Conservation (phyloP, 2,888 invertebrate species). For the Nephrotoma flavescens region DNA sequence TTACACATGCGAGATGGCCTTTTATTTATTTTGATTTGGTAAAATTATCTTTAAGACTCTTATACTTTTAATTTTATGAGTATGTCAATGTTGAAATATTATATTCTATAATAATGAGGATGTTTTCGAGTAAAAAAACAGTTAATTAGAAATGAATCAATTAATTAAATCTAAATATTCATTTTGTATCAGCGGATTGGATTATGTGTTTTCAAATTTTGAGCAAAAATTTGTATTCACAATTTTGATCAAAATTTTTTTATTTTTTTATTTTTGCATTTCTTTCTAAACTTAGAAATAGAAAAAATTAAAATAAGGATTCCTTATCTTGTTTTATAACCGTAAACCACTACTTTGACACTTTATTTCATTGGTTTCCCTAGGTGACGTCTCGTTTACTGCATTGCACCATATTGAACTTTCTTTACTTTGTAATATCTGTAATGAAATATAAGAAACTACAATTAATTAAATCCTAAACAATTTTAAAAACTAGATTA, state of each 20-base stretch:
- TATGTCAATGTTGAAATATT: background rate
- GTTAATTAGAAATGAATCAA: background rate
- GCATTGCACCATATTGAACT: slow-evolving; percentile 85
- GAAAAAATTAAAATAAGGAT: background rate
- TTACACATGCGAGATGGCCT: background rate
- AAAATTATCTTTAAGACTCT: background rate
- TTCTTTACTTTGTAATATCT: slow-evolving; percentile 80
- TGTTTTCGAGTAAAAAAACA: background rate
- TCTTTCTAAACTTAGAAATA: background rate
- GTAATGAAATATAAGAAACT: slow-evolving; percentile 32
- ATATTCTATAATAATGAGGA: background rate
- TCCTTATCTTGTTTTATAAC: background rate
- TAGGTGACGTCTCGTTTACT: slow-evolving; percentile 34
- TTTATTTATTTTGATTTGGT: background rate
- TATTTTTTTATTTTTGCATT: background rate
- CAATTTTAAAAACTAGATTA: too few species aligned
- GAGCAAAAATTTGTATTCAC: background rate
- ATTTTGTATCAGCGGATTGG: background rate
- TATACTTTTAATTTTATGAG: background rate
- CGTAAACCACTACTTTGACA: slow-evolving; percentile 1
- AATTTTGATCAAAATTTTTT: background rate
- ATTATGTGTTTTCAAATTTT: background rate
- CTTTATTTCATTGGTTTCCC: background rate
- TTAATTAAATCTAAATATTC: background rate
- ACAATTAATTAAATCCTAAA: background rate